Evolutionary conservation across 2,113 vertebrate genomes (phyloP).

Genomic region (Cryptomyrus ogoouensis): DNA sequence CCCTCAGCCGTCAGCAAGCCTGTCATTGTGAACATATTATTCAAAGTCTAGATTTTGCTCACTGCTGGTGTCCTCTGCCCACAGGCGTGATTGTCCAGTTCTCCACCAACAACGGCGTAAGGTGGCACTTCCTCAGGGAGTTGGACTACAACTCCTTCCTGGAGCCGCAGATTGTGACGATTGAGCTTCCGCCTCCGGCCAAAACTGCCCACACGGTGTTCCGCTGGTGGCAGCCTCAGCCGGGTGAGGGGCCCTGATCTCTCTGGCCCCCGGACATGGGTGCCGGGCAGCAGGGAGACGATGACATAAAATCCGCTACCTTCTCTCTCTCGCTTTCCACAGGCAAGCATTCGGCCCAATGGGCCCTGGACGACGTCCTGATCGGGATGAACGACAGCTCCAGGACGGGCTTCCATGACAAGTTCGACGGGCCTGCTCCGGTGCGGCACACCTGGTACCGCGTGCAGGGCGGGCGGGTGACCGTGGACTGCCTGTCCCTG

Average conservation of each 20-base stretch:
- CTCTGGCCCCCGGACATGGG: not conserved
- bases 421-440: slow-evolving; percentile 83
- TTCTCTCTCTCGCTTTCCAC: not conserved
- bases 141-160: slow-evolving; percentile 88
- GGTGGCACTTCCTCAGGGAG: slow-evolving; percentile 85
- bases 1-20: not conserved
- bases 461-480: slow-evolving; percentile 88
- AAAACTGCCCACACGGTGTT: slow-evolving; percentile 85
- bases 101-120: slow-evolving; percentile 86
- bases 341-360: slow-evolving; percentile 93
- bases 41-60: not conserved
- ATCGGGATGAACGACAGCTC: slow-evolving; percentile 98
- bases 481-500: slow-evolving; percentile 87
- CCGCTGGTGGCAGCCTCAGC: slow-evolving; percentile 96
- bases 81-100: slow-evolving; percentile 89
- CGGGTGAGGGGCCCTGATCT: slow-evolving; percentile 59
- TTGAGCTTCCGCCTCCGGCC: slow-evolving; percentile 80
- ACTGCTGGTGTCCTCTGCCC: not conserved
- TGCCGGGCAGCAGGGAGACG: not conserved
- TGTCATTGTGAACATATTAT: not conserved
- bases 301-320: not conserved
- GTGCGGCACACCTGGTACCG: slow-evolving; percentile 92
- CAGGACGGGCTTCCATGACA: slow-evolving; percentile 87
- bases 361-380: slow-evolving; percentile 90
- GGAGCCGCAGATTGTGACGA: slow-evolving; percentile 88